Percentiles rank a stretch among this genome's conserved stretches.
Evolutionary conservation across 2,113 vertebrate species (phyloP).

Genomic region (Quiscalus mexicanus): DNA sequence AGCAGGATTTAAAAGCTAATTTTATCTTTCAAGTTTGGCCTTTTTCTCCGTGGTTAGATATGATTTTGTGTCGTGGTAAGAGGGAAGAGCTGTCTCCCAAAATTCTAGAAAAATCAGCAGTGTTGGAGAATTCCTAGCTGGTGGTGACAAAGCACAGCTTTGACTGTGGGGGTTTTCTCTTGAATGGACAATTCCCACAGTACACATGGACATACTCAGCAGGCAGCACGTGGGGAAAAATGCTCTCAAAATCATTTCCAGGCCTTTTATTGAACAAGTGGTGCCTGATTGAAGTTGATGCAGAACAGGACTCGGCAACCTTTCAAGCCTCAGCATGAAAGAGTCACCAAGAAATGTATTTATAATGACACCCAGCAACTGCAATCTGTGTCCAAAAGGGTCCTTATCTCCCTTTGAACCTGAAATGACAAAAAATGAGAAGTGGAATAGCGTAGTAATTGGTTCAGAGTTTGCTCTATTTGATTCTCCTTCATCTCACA

Average conservation of each 20-base stretch:
- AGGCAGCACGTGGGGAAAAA: not conserved
- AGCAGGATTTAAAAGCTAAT: not conserved
- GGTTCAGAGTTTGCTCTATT: not conserved
- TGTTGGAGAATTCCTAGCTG: not conserved
- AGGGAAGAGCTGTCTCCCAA: not conserved
- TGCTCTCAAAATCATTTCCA: not conserved
- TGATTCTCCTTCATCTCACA: not conserved
- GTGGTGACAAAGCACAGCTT: not conserved
- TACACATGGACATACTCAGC: accelerated
- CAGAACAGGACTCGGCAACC: not conserved
- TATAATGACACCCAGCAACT: not conserved
- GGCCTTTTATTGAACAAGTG: not conserved
- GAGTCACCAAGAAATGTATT: not conserved
- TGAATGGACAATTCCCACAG: not conserved
- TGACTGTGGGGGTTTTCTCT: accelerated
- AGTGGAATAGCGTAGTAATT: not conserved
- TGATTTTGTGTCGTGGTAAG: not conserved
- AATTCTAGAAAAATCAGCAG: not conserved
- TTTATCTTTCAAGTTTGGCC: not conserved
- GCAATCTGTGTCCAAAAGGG: not conserved
- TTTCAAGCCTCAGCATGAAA: not conserved
- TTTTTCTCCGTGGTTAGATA: not conserved
- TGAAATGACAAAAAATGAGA: not conserved
- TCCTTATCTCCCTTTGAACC: not conserved
- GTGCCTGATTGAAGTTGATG: not conserved